Evolutionary conservation across 2,888 invertebrate species (phyloP), one percentile per base, ranked within the genome.

Genomic region (Tiliacea citrago): DNA sequence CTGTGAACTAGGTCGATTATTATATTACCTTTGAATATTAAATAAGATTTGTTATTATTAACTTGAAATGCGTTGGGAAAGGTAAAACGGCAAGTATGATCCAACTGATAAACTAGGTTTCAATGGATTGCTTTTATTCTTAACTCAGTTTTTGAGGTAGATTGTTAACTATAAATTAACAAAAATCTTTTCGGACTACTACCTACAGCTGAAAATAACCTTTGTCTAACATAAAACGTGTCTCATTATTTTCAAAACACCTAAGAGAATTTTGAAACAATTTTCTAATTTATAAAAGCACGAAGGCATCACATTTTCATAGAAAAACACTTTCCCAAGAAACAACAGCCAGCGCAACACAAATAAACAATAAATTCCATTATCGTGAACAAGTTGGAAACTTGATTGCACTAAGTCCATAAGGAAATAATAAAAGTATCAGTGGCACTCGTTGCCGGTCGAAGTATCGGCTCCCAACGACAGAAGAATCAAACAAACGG

Each of bases 401-500:
- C 86, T 92, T 87, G 89, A 92, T 90, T 90, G 90, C 88, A 89
- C 88, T 87, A 91, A 93, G 90, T 92, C 89, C 86, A 90, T 91
- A 89, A 91, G 90, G 91, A 93, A 93, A 94, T 93, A 95, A 95
- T 94, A 95, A 93, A 94, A 94, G 94, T 93, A 94, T 94, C 92
- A 90, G 90, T 87, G 84, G 88, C 90, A 90, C 92, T 92, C 91
- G 86, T 91, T 84, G 89, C 85, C 83, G 83, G 79, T 85, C 84
- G 85, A 90, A 91, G 93, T 93, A 93, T 92, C 90, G 85, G 85
- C 79, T 81, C 88, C 81, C 83, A 73, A 86, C 87, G 91, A 91
- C 90, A 90, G 91, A 93, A 91, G 92, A 94, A 94, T 93, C 93
- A 93, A 94, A 94, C 93, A 93, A 93, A 93, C 93, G 85, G 88